Evolutionary conservation across 2,113 vertebrate genomes (phyloP).

Genomic region (Nettapus auritus): DNA sequence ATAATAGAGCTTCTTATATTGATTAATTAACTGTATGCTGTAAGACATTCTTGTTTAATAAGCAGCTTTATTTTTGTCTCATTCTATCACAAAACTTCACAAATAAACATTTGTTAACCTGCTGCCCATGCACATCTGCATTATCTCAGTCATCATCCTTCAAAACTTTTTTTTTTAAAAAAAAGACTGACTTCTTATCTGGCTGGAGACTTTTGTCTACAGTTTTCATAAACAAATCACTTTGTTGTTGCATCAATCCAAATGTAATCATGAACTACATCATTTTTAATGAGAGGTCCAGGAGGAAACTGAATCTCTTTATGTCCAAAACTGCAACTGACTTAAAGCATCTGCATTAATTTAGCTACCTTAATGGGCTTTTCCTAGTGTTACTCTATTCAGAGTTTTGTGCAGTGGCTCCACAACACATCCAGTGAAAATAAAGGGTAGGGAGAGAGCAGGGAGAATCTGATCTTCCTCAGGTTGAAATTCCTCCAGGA

Average conservation of each 20-base stretch:
- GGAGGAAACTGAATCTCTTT: not conserved
- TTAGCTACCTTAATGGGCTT: not conserved
- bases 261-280: not conserved
- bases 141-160: not conserved
- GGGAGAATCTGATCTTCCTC: not conserved
- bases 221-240: not conserved
- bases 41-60: not conserved
- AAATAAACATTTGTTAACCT: not conserved
- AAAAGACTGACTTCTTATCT: not conserved
- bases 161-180: not conserved
- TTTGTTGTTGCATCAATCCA: not conserved
- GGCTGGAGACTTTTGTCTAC: not conserved
- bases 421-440: not conserved
- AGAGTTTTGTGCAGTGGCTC: not conserved
- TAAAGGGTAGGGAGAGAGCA: not conserved
- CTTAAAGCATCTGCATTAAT: conserved; percentile 5
- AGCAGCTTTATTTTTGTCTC: not conserved
- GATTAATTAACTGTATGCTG: not conserved
- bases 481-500: not conserved
- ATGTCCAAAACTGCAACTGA: not conserved
- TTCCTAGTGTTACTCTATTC: not conserved
- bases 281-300: not conserved
- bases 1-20: not conserved
- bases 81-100: not conserved
- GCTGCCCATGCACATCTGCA: not conserved